Percentiles rank a stretch among this genome's conserved stretches.
Evolutionary conservation across 2,888 invertebrate species (phyloP).

Genomic region (Tuberolachnus salignus): DNA sequence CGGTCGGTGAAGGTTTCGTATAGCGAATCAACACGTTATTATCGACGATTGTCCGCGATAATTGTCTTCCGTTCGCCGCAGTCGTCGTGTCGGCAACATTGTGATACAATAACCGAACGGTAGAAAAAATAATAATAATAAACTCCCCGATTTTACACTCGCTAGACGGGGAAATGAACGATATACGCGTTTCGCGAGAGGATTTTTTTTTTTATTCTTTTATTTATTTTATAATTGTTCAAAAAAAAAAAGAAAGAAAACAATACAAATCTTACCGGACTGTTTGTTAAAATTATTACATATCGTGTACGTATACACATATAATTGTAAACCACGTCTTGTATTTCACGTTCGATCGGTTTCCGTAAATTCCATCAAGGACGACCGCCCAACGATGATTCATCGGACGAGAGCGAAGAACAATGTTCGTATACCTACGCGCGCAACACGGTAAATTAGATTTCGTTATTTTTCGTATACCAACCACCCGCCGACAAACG

Average conservation of each 20-base stretch:
- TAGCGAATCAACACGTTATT: constrained; percentile 7
- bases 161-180: background rate
- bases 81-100: background rate
- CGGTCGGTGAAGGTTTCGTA: background rate
- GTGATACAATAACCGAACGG: background rate
- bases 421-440: too few species aligned
- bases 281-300: too few species aligned
- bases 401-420: background rate
- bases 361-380: constrained; percentile 32
- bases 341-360: constrained; percentile 35
- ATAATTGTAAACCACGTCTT: constrained; percentile 4
- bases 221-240: constrained; percentile 13
- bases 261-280: background rate
- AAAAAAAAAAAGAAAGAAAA: background rate
- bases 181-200: background rate
- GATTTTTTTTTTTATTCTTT: background rate
- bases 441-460: too few species aligned
- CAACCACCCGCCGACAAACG: too few species aligned
- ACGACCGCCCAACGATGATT: constrained; percentile 7
- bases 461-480: too few species aligned
- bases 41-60: constrained; percentile 12
- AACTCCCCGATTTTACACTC: background rate
- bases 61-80: background rate
- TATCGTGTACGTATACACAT: background rate
- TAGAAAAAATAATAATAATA: background rate